Evolutionary conservation across 2,888 invertebrate genomes (phyloP).

Genomic region (Temnothorax rugatulus): DNA sequence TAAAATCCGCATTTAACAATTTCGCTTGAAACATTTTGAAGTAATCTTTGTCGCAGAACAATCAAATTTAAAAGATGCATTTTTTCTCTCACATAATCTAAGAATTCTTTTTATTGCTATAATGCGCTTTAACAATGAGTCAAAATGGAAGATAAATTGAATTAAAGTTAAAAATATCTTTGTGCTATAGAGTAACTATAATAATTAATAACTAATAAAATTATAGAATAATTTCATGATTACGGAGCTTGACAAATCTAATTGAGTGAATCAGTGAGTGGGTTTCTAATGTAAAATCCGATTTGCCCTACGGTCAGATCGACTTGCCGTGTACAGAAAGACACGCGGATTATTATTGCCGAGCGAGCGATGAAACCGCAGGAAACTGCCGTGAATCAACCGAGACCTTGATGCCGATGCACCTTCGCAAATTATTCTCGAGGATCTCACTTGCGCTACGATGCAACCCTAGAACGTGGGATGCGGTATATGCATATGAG

Average conservation of each 20-base stretch:
- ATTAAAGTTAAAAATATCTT: neutral
- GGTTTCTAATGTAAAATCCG: conserved; percentile 1
- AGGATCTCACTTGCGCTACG: conserved; percentile 30
- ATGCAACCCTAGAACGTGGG: conserved; percentile 38
- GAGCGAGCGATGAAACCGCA: conserved; percentile 43
- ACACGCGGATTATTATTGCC: conserved; percentile 39
- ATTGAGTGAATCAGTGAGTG: neutral
- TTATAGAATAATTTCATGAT: neutral
- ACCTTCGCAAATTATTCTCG: conserved; percentile 51
- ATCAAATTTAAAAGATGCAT: neutral
- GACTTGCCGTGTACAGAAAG: conserved; percentile 8
- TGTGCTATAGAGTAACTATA: neutral
- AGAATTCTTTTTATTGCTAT: neutral
- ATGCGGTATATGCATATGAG: conserved; percentile 41
- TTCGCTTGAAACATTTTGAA: neutral
- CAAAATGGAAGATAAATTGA: neutral
- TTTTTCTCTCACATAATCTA: neutral
- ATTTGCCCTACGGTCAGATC: neutral
- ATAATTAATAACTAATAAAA: neutral
- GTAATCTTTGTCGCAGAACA: neutral
- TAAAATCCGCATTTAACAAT: neutral
- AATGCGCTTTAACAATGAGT: neutral
- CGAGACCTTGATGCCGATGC: conserved; percentile 44
- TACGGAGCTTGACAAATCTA: neutral
- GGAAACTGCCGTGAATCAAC: conserved; percentile 43